Conservation (phyloP, 1,140 invertebrate genomes). For the Heliconius hermathena region DNA sequence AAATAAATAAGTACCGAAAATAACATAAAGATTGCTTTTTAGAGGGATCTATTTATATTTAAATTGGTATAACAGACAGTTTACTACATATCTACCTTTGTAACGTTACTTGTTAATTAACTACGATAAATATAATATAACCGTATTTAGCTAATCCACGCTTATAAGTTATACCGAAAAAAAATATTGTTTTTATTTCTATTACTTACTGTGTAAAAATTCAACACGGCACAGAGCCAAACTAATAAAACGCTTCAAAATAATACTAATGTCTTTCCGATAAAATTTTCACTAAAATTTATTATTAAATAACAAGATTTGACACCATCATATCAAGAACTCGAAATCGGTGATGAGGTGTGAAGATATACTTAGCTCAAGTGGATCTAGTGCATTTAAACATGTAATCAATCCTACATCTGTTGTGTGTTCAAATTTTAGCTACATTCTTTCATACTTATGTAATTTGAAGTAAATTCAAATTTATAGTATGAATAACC, state of each 20-base stretch:
- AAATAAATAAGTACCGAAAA: not conserved
- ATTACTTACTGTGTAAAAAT: not conserved
- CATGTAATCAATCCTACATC: not conserved
- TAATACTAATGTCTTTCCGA: not conserved
- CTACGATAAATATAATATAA: not conserved
- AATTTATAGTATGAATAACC: too few relatives aligned
- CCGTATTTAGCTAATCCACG: not conserved
- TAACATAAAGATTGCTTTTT: not conserved
- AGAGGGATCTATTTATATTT: not conserved
- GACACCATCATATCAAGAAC: not conserved
- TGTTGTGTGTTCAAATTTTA: not conserved
- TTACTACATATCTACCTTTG: too few relatives aligned
- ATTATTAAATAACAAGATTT: not conserved
- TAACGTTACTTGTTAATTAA: not conserved
- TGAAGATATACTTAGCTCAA: not conserved
- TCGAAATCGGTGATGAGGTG: not conserved
- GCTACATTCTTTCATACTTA: not conserved
- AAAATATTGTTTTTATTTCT: not conserved
- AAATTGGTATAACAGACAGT: not conserved
- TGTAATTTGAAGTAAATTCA: not conserved
- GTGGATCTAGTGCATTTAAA: too few relatives aligned
- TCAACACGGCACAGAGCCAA: not conserved
- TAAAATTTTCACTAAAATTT: not conserved
- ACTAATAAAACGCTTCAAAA: not conserved
- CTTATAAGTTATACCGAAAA: not conserved